Evolutionary conservation across 2,113 vertebrate species (phyloP).

Genomic region (Prolemur simus): DNA sequence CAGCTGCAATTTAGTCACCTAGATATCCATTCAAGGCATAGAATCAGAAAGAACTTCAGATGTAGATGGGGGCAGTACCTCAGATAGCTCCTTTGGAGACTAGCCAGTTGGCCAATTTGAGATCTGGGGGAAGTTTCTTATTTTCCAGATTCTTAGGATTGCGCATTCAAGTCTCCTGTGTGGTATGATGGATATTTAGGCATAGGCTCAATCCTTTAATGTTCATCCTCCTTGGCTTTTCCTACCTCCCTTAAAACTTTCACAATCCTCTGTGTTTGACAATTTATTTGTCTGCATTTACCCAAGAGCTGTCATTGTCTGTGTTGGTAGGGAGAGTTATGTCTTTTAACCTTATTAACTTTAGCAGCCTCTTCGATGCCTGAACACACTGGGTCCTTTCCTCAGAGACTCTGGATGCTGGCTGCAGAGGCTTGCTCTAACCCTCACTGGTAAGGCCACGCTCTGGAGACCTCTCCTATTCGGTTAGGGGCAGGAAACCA

Average conservation of each 20-base stretch:
- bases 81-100: neutral
- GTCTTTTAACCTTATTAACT: neutral
- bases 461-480: neutral
- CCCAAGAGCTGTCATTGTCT: neutral
- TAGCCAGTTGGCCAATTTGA: neutral
- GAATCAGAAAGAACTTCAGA: neutral
- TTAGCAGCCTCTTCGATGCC: neutral
- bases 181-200: fast-evolving
- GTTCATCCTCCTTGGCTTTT: neutral
- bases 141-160: neutral
- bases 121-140: neutral
- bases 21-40: neutral
- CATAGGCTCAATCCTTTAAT: neutral
- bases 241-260: neutral
- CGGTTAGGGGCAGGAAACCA: neutral
- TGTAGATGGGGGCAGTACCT: neutral
- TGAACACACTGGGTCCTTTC: neutral
- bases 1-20: neutral
- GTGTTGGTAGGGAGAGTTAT: neutral
- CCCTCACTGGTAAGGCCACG: neutral
- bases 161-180: neutral
- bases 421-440: neutral
- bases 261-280: neutral
- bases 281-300: neutral
- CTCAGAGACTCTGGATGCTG: neutral